phyloP scores from a whole-genome alignment of 2,113 vertebrate genomes.

The Neolamprologus cancellatus region DNA sequence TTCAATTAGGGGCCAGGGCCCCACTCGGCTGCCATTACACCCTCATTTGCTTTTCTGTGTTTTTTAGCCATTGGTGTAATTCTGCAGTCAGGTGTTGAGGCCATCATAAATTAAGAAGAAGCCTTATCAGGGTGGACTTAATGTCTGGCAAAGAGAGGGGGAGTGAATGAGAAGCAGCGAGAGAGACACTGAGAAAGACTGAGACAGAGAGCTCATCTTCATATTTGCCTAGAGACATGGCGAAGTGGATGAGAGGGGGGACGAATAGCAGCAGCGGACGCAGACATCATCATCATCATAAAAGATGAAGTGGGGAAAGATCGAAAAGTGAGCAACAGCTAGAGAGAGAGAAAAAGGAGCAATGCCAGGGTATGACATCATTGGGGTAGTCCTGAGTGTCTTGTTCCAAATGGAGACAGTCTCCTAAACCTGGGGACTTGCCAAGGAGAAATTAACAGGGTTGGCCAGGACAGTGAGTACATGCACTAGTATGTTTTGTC shows the following conservation, averaged over 20 bases:
- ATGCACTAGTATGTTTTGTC: slow-evolving; percentile 13
- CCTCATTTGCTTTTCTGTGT: slow-evolving; percentile 81
- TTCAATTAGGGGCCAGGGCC: slow-evolving; percentile 93
- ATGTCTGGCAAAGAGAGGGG: slow-evolving; percentile 60
- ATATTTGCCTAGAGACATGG: slow-evolving; percentile 77
- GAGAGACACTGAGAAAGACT: slow-evolving; percentile 34
- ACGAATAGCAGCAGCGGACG: slow-evolving; percentile 62
- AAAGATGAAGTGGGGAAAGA: slow-evolving; percentile 63
- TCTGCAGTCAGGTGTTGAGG: slow-evolving; percentile 72
- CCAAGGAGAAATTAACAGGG: slow-evolving; percentile 60
- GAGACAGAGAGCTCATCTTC: slow-evolving; percentile 62
- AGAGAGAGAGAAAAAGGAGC: slow-evolving; percentile 24
- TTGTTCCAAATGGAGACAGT: slow-evolving; percentile 57
- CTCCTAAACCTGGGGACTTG: slow-evolving; percentile 46
- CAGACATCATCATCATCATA: slow-evolving; percentile 62
- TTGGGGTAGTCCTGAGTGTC: slow-evolving; percentile 61
- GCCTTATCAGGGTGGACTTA: slow-evolving; percentile 58
- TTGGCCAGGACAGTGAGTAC: slow-evolving; percentile 13
- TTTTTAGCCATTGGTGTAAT: slow-evolving; percentile 78
- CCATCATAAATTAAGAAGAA: slow-evolving; percentile 71
- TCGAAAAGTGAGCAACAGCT: slow-evolving; percentile 56
- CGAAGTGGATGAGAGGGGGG: slow-evolving; percentile 43
- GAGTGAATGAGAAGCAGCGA: slow-evolving; percentile 16
- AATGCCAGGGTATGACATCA: slow-evolving; percentile 69
- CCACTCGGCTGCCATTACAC: slow-evolving; percentile 84